phyloP scores from a whole-genome alignment of 1,140 invertebrate species.

The Drosophila suzukii region DNA sequence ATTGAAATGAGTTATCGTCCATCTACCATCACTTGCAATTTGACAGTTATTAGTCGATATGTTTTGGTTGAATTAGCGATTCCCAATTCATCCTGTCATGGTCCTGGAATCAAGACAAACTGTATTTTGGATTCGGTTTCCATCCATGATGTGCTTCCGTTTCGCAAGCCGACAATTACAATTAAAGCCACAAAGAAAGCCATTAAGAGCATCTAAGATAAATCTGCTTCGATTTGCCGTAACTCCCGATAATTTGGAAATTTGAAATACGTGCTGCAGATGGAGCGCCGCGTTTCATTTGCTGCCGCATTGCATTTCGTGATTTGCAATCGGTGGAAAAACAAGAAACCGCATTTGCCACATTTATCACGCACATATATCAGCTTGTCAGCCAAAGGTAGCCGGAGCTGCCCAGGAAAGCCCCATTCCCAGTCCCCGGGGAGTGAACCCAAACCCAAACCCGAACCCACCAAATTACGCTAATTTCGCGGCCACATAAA shows the following conservation, averaged over 20 bases:
- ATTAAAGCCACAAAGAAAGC: conserved; percentile 34
- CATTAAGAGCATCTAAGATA: conserved; percentile 29
- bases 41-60: too few relatives aligned
- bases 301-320: conserved; percentile 45
- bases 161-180: conserved; percentile 8
- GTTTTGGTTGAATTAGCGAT: too few relatives aligned
- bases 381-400: conserved; percentile 73
- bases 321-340: conserved; percentile 59
- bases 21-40: too few relatives aligned
- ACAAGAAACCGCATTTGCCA: conserved; percentile 46
- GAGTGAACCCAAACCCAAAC: conserved; percentile 1
- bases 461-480: conserved; percentile 77
- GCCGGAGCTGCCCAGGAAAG: conserved; percentile 35
- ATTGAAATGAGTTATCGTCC: too few relatives aligned
- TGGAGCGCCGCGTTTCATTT: neutral
- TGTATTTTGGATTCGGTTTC: too few relatives aligned
- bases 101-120: too few relatives aligned
- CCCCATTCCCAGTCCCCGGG: conserved; percentile 3
- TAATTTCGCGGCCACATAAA: conserved; percentile 75
- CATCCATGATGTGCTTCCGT: too few relatives aligned
- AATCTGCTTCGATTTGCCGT: conserved; percentile 16
- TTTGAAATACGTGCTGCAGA: conserved; percentile 26
- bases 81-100: too few relatives aligned
- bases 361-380: conserved; percentile 81
- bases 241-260: conserved; percentile 24